Base-by-base conservation (phyloP, 2,797 vertebrate species). In the Holocentrus rufus region DNA sequence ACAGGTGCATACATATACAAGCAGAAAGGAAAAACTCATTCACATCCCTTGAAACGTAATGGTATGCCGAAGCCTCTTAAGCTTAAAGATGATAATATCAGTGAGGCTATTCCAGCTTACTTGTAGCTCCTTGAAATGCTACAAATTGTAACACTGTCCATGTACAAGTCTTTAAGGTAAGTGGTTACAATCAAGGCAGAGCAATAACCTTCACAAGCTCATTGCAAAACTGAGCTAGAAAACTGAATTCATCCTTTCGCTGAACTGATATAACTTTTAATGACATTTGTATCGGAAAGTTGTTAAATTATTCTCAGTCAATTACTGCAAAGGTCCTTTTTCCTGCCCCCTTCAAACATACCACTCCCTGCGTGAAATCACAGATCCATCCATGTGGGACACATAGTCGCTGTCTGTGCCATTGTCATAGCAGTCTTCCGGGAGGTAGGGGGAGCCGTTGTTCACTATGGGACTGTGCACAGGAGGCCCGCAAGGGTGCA, bases 361-460 rank as follows among this genome's bases (percentile, higher is more conserved):
- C 97, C 98, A 99, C 93, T 99, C 98, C 88, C 96, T 96, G 90
- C 98, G 96, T 73, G 98, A 99, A 92, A 99, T 99, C 89, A 99
- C 96, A 5, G 97, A 98, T 53, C 97, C 97, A 79, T 99, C 97
- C 93, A 97, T 93, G 90, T 99, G 97, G 80, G 98, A 97, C 86
- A 99, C 97, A 63, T 97, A 97, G 88, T 99, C 97, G 93, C 96
- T 95, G 92, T 98, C 97, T 77, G 94, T 96, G 65, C 96, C 95
- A 52, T 96, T 96, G 71, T 98, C 95, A 3, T 93, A 97, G 88
- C 93, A 95, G 92, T 96, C 96, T 82, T 95, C 95, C 77, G 92
- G 95, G 77, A 96, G 87, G 77, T 97, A 98, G 77, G 95, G 95
- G 93, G 96, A 95, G 91, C 96, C 96, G 74, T 94, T 94, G 88